Evolutionary conservation across 1,140 invertebrate genomes (phyloP).

Genomic region (Drosophila repleta): DNA sequence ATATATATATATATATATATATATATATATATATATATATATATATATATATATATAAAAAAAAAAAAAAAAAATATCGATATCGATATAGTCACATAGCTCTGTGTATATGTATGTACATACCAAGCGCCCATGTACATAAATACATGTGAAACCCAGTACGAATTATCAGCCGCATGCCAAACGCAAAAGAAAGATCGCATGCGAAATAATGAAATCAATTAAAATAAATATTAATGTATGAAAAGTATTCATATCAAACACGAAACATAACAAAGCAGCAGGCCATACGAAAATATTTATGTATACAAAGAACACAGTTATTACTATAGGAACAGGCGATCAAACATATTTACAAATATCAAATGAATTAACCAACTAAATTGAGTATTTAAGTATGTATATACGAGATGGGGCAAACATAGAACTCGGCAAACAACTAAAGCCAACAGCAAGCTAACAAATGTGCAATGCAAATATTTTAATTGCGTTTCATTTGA

Average conservation of each 20-base stretch:
- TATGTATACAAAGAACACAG: constrained; percentile 63
- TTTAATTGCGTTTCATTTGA: constrained; percentile 76
- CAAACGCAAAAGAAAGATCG: constrained; percentile 4
- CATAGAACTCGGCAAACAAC: constrained; percentile 12
- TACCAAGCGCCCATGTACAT: constrained; percentile 62
- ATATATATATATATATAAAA: constrained; percentile 11
- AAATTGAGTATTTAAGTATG: constrained; percentile 25
- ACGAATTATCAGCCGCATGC: constrained; percentile 20
- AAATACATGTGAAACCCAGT: constrained; percentile 17
- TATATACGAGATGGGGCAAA: constrained; percentile 21
- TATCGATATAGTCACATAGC: constrained; percentile 33
- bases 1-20: constrained; percentile 6
- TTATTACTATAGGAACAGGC: constrained; percentile 42
- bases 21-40: constrained; percentile 8
- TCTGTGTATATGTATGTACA: constrained; percentile 58
- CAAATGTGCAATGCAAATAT: constrained; percentile 71
- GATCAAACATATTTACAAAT: constrained; percentile 57
- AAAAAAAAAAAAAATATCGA: constrained; percentile 43
- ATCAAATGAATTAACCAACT: constrained; percentile 62
- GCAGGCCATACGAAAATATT: constrained; percentile 64
- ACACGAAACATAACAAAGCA: constrained; percentile 29
- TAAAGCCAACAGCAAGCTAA: constrained; percentile 29
- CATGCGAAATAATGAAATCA: background rate
- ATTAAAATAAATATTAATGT: constrained; percentile 2
- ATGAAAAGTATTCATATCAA: constrained; percentile 50